Percentiles rank a stretch among this genome's conserved stretches.
phyloP scores from a whole-genome alignment of 2,113 vertebrate genomes.

The Paracanthobrama guichenoti region DNA sequence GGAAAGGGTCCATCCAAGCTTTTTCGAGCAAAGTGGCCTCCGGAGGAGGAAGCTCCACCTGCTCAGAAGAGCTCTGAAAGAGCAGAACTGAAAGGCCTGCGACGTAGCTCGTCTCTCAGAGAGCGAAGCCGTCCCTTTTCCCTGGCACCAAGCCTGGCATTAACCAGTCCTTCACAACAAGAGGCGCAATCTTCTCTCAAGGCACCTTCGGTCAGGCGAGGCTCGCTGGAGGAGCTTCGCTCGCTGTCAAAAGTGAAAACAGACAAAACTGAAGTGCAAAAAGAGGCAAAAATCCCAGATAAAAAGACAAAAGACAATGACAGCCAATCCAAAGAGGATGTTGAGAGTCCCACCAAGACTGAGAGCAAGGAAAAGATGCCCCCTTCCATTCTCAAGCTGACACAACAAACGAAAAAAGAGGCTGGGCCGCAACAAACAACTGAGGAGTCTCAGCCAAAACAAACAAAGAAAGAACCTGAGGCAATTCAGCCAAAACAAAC shows the following conservation, averaged over 20 bases:
- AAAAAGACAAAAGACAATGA: not conserved
- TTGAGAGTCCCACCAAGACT: not conserved
- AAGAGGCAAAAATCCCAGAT: constrained; percentile 11
- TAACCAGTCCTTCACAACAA: not conserved
- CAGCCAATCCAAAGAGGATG: constrained; percentile 40
- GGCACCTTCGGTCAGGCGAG: constrained; percentile 70
- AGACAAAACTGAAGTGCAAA: constrained; percentile 54
- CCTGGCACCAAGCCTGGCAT: constrained; percentile 60
- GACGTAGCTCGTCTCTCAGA: constrained; percentile 86
- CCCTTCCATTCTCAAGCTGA: constrained; percentile 34
- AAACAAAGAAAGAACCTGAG: not conserved
- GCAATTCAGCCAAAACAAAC: too few relatives aligned
- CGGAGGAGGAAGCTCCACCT: constrained; percentile 79
- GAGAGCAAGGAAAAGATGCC: constrained; percentile 39
- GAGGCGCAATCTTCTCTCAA: constrained; percentile 64
- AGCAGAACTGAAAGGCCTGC: constrained; percentile 84
- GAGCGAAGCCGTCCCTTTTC: constrained; percentile 90
- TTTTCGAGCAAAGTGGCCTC: constrained; percentile 90
- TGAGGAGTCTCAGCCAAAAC: not conserved
- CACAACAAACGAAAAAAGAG: not conserved
- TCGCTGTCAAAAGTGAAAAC: constrained; percentile 42
- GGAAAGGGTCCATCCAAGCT: constrained; percentile 69
- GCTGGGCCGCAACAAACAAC: not conserved
- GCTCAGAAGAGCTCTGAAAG: constrained; percentile 76
- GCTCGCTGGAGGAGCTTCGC: constrained; percentile 67